Evolutionary conservation across 2,888 invertebrate genomes (phyloP), one percentile per base, ranked within the genome.

Genomic region (Scelioninae gen. 1): DNA sequence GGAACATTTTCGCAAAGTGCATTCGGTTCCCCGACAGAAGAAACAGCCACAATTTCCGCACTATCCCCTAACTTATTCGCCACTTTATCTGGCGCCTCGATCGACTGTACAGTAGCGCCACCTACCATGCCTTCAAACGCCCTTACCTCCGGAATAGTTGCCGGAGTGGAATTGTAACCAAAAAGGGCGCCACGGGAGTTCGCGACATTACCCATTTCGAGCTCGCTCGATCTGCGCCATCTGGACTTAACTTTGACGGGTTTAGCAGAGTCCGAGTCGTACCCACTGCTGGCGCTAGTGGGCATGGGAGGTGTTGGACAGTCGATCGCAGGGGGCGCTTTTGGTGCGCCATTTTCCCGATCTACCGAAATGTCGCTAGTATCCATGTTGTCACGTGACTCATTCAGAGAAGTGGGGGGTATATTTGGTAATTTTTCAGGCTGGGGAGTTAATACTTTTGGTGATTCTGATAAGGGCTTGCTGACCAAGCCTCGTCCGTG

Each of bases 241-340:
- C 96, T 93, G 10, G 96, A 96, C 89, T 96, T 96, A 0, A 96
- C 96, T 93, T 96, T 96, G 0, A 96, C 95, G 0, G 96, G 96
- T 93, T 95, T 95, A 69, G 91, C 90, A 4, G 91, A 90, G 53
- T 92, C 92, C 0, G 92, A 92, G 66, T 91, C 91, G 47, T 91
- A 92, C 31, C 90, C 90, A 13, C 89, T 86, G 9, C 85, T 81
- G 15, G 87, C 87, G 34, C 87, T 85, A 53, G 81, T 85, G 16
- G 87, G 78, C 29, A 88, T 83, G 15, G 88, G 76, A 3, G 90
- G 87, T 5, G 90, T 85, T n/a, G 89, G 84, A 23, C 87, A 86
- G 13, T 76, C 82, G 40, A 90, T 90, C 29, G 86, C 79, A 4
- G 87, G 63, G 7, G 84, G 77, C 4, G 85, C 72, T 84, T 91